Conservation (phyloP, 2,888 invertebrate genomes). For the Pandemis cinnamomeana region DNA sequence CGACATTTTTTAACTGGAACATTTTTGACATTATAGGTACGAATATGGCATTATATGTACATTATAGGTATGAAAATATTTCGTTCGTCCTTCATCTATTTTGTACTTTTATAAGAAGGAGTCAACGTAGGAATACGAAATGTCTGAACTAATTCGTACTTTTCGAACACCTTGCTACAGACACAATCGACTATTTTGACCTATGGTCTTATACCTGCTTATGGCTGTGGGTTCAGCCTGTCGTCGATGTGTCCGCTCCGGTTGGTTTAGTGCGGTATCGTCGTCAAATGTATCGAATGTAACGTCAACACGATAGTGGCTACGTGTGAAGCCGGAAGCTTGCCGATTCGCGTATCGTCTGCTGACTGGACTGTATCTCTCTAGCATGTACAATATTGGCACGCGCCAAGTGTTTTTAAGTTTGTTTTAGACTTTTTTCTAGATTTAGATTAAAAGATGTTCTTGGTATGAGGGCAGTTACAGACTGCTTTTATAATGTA, state of each 20-base stretch:
- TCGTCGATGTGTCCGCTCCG: background rate
- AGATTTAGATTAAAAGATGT: background rate
- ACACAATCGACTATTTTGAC: too few relatives aligned
- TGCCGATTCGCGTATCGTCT: conserved; percentile 15
- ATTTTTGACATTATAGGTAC: too few relatives aligned
- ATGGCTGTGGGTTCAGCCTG: background rate
- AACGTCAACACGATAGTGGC: conserved; percentile 6
- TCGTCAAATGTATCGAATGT: conserved; percentile 12
- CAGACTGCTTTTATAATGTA: too few relatives aligned
- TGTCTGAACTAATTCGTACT: too few relatives aligned
- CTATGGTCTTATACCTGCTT: background rate
- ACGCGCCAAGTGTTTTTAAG: background rate
- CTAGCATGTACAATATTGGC: conserved; percentile 1
- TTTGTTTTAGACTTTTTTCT: background rate
- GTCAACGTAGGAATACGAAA: too few relatives aligned
- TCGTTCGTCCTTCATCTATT: too few relatives aligned
- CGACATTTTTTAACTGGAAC: too few relatives aligned
- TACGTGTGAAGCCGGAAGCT: conserved; percentile 26
- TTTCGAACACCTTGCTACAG: too few relatives aligned
- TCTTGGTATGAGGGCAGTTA: background rate
- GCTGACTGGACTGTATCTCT: conserved; percentile 2
- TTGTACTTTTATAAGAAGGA: too few relatives aligned
- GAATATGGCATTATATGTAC: too few relatives aligned
- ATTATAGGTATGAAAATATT: too few relatives aligned
- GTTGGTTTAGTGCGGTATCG: background rate